Evolutionary conservation across 1,140 invertebrate species (phyloP), one percentile per base, ranked within the genome.

Genomic region (Cydia strobilella): DNA sequence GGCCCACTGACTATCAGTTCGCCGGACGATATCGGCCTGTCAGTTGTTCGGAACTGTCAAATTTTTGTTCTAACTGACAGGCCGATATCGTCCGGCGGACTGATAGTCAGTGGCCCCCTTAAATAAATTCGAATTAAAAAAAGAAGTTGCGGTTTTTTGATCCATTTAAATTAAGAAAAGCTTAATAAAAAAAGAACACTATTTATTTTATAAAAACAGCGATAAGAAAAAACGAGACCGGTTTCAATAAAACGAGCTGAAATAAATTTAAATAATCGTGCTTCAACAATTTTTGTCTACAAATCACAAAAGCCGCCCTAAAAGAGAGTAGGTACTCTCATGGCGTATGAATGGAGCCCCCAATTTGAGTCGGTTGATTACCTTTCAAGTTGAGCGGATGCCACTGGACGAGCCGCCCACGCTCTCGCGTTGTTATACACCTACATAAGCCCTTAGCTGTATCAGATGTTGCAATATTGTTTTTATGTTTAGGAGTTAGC

Each of bases 321-420:
- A 9, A 18, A 18, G 15, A n/a, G 31, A 25, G 39, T 27, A 27
- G 27, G 27, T 63, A 15, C 18, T 54, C 51, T 6, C 6, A 13
- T 48, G 51, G 51, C 51, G 51, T 20, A 54, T 54, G 51, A 54
- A 54, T 54, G 51, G 51, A 54, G 18, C 23, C 27, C 27, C 27
- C 27, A 66, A 27, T 25, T 27, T 15, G 63, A 66, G 12, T 0
- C 27, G 27, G 63, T 66, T 27, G 23, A 66, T 25, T 27, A 66
- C 63, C 63, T 66, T 66, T 66, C 63, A 66, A 27, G 23, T 27
- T 35, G 63, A 27, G 23, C 23, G 23, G 63, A 27, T 25, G 63
- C 15, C 25, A 63, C 45, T n/a, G 6, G 15, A 18, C 51, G n/a
- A 18, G n/a, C n/a, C 51, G 51, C 51, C 51, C n/a, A 54, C 51